Evolutionary conservation across 2,888 invertebrate species (phyloP).

Genomic region (Laspeyria flexula): DNA sequence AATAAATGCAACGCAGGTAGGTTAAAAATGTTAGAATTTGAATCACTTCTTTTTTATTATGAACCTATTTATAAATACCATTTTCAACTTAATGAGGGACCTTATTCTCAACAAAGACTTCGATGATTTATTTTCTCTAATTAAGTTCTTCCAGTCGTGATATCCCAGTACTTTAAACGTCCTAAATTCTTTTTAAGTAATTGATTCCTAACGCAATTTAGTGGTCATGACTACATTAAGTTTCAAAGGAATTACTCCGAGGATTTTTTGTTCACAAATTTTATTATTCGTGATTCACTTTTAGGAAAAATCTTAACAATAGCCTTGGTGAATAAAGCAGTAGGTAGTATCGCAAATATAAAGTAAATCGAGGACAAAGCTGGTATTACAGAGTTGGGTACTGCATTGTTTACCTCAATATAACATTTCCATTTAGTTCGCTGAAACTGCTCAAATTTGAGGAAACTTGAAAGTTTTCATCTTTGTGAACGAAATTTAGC

Average conservation of each 20-base stretch:
- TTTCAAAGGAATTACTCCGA: no score
- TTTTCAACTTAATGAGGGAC: background rate
- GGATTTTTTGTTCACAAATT: no score
- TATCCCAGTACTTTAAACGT: background rate
- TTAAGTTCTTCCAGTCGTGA: background rate
- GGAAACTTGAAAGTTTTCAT: background rate
- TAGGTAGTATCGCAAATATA: no score
- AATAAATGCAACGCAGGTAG: background rate
- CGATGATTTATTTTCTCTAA: background rate
- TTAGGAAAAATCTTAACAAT: no score
- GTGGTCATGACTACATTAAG: no score
- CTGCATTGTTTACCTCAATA: conserved; percentile 15
- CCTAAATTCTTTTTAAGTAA: no score
- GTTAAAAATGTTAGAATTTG: background rate
- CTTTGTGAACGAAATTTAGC: background rate
- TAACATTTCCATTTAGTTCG: background rate
- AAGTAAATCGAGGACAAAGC: background rate
- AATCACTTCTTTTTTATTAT: background rate
- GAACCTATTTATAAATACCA: background rate
- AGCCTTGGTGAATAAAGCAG: no score
- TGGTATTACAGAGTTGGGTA: conserved; percentile 1
- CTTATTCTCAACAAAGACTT: background rate
- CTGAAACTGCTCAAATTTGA: conserved; percentile 16
- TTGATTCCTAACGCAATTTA: no score
- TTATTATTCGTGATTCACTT: no score